Evolutionary conservation across 1,140 invertebrate species (phyloP), one percentile per base, ranked within the genome.

Genomic region (Oncopeltus fasciatus): DNA sequence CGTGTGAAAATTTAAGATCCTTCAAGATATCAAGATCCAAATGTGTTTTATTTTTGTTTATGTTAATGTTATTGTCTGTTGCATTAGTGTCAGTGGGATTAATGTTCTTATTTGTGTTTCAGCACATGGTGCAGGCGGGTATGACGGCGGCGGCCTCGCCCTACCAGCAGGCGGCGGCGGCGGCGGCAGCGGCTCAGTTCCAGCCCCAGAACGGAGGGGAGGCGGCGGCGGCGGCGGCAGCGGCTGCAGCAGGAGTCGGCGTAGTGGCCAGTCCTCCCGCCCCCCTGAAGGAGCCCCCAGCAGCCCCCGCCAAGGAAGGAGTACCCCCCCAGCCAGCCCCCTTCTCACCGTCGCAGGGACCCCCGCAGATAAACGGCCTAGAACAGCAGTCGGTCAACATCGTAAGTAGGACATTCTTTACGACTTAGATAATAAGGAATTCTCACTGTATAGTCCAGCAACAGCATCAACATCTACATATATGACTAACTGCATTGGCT

Each of bases 61-160:
- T n/a, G n/a, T n/a, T n/a, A n/a, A n/a, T n/a, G n/a, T n/a, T n/a
- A n/a, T n/a, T n/a, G n/a, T n/a, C n/a, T n/a, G n/a, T n/a, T n/a
- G n/a, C n/a, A n/a, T n/a, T n/a, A n/a, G n/a, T n/a, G n/a, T n/a
- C n/a, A n/a, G n/a, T n/a, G n/a, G n/a, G n/a, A 38, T 38, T 38
- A 8, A 8, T 38, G 47, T 49, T 20, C 18, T 8, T 70, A 70
- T 76, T 74, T 69, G 71, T 74, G 65, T 87, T 88, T 20, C 83
- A 93, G 90, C 90, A 93, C 81, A 91, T 93, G 87, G 90, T 94
- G 78, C 89, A 92, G 80, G 87, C 90, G 78, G 89, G 89, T 70
- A 90, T 92, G 83, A 83, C 84, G 74, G 80, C 31, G 5, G n/a
- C n/a, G n/a, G n/a, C 81, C 75, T 61, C 72, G 49, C 87, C 80